Base-by-base conservation (phyloP, 2,888 invertebrate species). In the Portevinia maculata region DNA sequence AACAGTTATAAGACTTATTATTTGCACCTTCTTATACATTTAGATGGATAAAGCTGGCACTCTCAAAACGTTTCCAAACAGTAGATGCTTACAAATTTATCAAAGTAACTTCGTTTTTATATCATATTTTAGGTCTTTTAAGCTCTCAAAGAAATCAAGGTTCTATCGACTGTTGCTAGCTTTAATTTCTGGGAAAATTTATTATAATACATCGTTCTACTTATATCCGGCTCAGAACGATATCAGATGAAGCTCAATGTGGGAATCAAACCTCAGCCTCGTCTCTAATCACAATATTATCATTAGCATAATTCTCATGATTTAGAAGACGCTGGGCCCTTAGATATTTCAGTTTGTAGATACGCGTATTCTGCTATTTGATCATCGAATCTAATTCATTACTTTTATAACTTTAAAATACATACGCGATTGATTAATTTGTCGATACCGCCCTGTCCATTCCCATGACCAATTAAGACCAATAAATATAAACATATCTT, bases 281-380 rank as follows among this genome's bases (percentile, higher is more conserved):
- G 24, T 11, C 32, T 65, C 53, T 44, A 9, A n/a, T 11, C 30
- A 39, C 41, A 30, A n/a, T 41, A 52, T 11, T 41, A 53, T 44
- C 32, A 53, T 65, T 15, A 15, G 6, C 32, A 67, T 53, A 67
- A 67, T 67, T 67, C 41, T 21, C 41, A 67, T 67, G 32, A 11
- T 24, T 67, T 9, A 24, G 24, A 24, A 30, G 44, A 44, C 52
- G 28, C 28, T 19, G 46, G 32, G 2, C 13, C 32, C 9, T 34
- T 8, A 34, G 34, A 34, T 34, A 34, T 8, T 9, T 34, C 3
- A 1, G 34, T 34, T 7, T 9, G 34, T 34, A 3, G n/a, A n/a
- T n/a, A n/a, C n/a, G n/a, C n/a, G n/a, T n/a, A n/a, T n/a, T n/a
- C n/a, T n/a, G n/a, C n/a, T n/a, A n/a, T n/a, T n/a, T n/a, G n/a